Conservation (phyloP, 64 coral and sea anemone species). For the Stichodactyla helianthus region DNA sequence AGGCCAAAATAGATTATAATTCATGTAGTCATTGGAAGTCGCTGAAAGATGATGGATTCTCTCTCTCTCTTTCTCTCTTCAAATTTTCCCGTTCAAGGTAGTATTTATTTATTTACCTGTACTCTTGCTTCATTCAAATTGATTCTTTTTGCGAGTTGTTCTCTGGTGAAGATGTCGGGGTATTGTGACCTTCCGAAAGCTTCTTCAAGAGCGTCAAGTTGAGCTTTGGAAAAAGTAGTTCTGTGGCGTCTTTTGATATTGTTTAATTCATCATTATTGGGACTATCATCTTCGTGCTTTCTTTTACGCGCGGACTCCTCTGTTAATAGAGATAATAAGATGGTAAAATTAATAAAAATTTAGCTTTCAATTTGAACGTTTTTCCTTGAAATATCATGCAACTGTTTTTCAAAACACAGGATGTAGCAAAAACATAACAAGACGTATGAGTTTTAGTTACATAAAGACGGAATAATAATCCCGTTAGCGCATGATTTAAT, state of each 20-base stretch:
- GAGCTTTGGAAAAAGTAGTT: slow-evolving; percentile 79
- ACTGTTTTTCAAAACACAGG: background rate
- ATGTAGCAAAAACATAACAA: background rate
- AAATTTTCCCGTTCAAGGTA: background rate
- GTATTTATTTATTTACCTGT: slow-evolving; percentile 51
- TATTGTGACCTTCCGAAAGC: slow-evolving; percentile 80
- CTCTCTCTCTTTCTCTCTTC: background rate
- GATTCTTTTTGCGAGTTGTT: slow-evolving; percentile 70
- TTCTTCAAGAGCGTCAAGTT: slow-evolving; percentile 75
- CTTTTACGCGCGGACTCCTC: slow-evolving; percentile 37
- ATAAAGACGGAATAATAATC: background rate
- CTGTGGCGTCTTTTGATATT: slow-evolving; percentile 70
- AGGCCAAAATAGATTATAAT: no score
- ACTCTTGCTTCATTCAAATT: slow-evolving; percentile 78
- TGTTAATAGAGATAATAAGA: background rate
- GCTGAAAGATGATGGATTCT: no score
- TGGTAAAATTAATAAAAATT: background rate
- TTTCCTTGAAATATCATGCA: background rate
- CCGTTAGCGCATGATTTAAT: background rate
- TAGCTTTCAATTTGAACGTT: background rate
- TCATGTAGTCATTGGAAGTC: no score
- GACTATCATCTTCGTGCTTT: slow-evolving; percentile 41
- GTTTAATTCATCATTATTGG: slow-evolving; percentile 42
- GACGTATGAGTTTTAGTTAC: background rate
- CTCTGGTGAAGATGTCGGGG: slow-evolving; percentile 75